Evolutionary conservation across 2,797 vertebrate species (phyloP), one percentile per base, ranked within the genome.

Genomic region (Luscinia megarhynchos): DNA sequence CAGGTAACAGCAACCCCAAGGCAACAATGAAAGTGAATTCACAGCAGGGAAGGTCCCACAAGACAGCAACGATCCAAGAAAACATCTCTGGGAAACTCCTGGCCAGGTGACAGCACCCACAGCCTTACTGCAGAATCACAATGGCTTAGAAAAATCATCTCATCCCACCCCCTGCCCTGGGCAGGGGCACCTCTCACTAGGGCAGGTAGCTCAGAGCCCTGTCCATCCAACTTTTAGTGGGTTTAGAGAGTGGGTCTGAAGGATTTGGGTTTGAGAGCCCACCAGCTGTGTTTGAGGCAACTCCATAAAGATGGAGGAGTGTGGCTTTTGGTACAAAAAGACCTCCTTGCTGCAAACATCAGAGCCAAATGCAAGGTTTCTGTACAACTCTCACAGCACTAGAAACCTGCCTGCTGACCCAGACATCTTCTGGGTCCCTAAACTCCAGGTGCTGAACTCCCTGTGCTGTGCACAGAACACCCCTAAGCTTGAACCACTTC

Each of bases 211-310:
- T 61, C 21, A 23, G 40, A 59, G 26, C 34, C 51, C 34, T 34
- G 34, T 34, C 59, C 1, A 0, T 54, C 46, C 40, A 6, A 24
- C 34, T 34, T 34, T 34, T 34, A 34, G 34, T 36, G 15, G 6
- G 12, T 36, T 61, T 41, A 57, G 55, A 0, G 0, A 14, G 12
- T 1, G 3, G 8, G 5, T 6, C 50, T 30, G 27, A 81, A 74
- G 24, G 34, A 11, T 53, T 51, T 51, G 26, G 3, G 9, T 14
- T n/a, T 38, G 66, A 29, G 17, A n/a, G 5, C 1, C n/a, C 19
- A 41, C 11, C 34, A 17, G 18, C 6, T 27, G 4, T 15, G 9
- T 34, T 27, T 34, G 41, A 81, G 55, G 29, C 14, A 81, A 5
- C n/a, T 57, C 70, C 3, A 0, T 2, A 19, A 51, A 57, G 13